Evolutionary conservation across 2,797 vertebrate genomes (phyloP), one percentile per base, ranked within the genome.

Genomic region (Acridotheres tristis): DNA sequence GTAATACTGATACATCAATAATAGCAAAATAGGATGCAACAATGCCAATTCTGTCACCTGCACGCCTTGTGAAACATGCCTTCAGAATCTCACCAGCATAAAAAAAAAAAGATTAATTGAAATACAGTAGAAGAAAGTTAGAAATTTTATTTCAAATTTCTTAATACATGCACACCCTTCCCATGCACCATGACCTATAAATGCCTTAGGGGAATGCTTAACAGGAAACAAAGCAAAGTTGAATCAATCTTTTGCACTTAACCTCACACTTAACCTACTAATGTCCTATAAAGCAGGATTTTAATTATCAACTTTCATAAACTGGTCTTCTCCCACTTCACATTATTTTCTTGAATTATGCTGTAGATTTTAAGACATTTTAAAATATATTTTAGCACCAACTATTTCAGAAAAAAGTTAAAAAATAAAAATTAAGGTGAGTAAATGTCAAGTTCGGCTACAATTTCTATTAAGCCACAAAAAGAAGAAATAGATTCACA

Each of bases 381-480:
- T 25, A 59, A 71, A 90, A 62, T 1, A 76, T 34, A 73, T 50
- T 85, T 74, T 88, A 38, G 14, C 9, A 62, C 3, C 3, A 8
- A 43, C 9, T 43, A 45, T 27, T 78, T 50, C 14, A 77, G 59
- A 5, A 62, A 72, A 42, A 27, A 1, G 0, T 1, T 2, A 2
- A 71, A 40, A 18, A 32, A 27, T 26, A 50, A 32, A 29, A 83
- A 45, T 9, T 10, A 38, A 48, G 50, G 9, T 23, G 11, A 53
- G 4, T n/a, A 38, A 71, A 53, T 61, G 19, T 38, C 53, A 83
- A 5, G 2, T 30, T 80, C n/a, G 59, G 51, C 4, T 42, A 61
- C 29, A 51, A 50, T 30, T 96, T 61, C 36, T 42, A 47, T 36
- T 77, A 54, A 3, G 3, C 3, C 27, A 36, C n/a, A 81, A 78